A percentile compares a stretch with the other conserved stretches of the same genome.
Conservation (phyloP, 2,113 vertebrate genomes). For the Galeopterus variegatus region DNA sequence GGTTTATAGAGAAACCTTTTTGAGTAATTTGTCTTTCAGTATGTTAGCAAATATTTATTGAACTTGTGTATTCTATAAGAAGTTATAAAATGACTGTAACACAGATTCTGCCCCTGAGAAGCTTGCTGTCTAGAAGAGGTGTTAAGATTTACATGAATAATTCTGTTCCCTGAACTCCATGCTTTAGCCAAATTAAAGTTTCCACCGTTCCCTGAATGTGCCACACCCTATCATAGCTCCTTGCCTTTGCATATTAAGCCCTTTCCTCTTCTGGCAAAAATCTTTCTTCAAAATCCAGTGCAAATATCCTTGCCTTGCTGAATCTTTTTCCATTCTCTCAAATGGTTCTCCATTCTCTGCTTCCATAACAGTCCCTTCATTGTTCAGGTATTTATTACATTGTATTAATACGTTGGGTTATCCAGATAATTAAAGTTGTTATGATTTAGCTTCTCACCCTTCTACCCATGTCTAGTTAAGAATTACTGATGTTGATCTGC, state of each 20-base stretch:
- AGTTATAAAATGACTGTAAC: background rate
- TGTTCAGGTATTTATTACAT: background rate
- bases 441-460: background rate
- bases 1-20: background rate
- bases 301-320: background rate
- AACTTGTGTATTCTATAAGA: background rate
- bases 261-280: background rate
- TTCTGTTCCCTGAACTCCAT: background rate
- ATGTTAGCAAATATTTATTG: background rate
- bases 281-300: background rate
- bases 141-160: background rate
- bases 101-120: background rate
- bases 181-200: background rate
- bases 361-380: background rate
- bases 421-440: background rate
- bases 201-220: background rate
- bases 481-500: background rate
- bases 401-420: background rate
- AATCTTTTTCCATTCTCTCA: background rate
- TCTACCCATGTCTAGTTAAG: background rate
- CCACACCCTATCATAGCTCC: background rate
- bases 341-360: background rate
- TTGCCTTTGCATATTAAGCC: background rate
- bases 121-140: background rate
- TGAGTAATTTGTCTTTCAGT: background rate